Conservation (phyloP, 92 coral and sea anemone species). For the Virgularia gustaviana region DNA sequence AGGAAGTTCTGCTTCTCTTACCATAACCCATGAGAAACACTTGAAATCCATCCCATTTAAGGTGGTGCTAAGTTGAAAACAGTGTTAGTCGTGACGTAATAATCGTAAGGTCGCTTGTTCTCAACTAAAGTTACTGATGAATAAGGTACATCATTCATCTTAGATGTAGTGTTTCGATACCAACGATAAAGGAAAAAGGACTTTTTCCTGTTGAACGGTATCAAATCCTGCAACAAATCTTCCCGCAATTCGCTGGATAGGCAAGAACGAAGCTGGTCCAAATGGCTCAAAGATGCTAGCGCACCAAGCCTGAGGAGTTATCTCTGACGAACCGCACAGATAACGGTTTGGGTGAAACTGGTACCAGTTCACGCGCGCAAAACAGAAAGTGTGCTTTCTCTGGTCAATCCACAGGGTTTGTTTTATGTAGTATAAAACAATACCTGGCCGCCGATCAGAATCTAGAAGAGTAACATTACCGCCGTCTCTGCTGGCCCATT, state of each 20-base stretch:
- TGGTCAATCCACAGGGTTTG: conserved; percentile 16
- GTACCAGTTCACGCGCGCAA: conserved; percentile 41
- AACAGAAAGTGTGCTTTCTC: background rate
- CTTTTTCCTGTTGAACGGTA: conserved; percentile 20
- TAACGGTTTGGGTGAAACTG: conserved; percentile 31
- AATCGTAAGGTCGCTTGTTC: too few relatives aligned
- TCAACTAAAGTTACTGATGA: too few relatives aligned
- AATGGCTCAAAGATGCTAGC: conserved; percentile 22
- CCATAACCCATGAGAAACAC: too few relatives aligned
- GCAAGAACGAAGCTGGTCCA: conserved; percentile 31
- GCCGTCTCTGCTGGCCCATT: conserved; percentile 23
- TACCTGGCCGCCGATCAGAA: conserved; percentile 17
- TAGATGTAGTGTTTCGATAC: conserved; percentile 10
- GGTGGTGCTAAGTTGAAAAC: too few relatives aligned
- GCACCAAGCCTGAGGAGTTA: conserved; percentile 26
- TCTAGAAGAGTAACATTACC: conserved; percentile 7
- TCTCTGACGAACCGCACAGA: background rate
- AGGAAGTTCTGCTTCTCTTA: too few relatives aligned
- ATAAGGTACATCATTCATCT: too few relatives aligned
- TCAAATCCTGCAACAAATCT: conserved; percentile 35
- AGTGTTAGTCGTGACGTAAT: too few relatives aligned
- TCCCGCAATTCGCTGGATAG: conserved; percentile 30
- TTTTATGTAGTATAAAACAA: conserved; percentile 15
- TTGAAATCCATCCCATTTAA: too few relatives aligned
- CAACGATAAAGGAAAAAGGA: conserved; percentile 19